These are phyloP conservation scores for Cochlearius cochlearius DNA, from an alignment of 2,113 vertebrate genomes.

Conservation along the genomic window DNA sequence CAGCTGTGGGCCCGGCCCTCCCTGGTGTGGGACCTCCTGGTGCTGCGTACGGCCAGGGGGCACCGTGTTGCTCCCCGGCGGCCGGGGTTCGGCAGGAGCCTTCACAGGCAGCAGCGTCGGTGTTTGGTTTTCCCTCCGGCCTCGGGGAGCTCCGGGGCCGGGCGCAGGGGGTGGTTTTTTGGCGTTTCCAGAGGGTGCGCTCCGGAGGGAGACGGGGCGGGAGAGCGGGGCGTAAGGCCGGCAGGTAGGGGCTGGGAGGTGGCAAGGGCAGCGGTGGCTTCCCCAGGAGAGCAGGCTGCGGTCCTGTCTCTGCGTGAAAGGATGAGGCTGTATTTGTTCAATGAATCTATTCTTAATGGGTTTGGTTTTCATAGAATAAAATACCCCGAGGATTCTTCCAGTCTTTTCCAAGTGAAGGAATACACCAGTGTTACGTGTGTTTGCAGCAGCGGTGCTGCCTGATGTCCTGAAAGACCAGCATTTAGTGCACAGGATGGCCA, in stretches of 20 bases:
- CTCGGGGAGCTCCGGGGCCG: background rate
- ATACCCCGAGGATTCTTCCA: background rate
- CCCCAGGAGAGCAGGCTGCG: background rate
- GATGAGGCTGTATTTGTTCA: rapidly evolving
- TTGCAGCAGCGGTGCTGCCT: background rate
- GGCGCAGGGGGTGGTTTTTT: rapidly evolving
- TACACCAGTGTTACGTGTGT: rapidly evolving
- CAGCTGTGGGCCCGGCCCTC: background rate
- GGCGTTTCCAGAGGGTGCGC: background rate
- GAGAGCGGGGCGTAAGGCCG: background rate
- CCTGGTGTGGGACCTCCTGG: background rate
- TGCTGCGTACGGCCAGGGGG: background rate
- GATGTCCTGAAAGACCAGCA: background rate
- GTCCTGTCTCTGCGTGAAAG: rapidly evolving
- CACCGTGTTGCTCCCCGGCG: background rate
- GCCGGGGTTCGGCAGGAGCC: background rate
- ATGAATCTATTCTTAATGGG: background rate
- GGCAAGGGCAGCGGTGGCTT: background rate
- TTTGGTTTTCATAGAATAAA: background rate
- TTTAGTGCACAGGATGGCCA: background rate
- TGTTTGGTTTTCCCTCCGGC: background rate
- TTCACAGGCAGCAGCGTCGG: rapidly evolving
- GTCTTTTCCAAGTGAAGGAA: background rate
- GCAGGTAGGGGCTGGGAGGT: rapidly evolving
- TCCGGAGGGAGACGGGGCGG: rapidly evolving